phyloP scores from a whole-genome alignment of 1,140 invertebrate genomes.

The Drosophila pruinosa region DNA sequence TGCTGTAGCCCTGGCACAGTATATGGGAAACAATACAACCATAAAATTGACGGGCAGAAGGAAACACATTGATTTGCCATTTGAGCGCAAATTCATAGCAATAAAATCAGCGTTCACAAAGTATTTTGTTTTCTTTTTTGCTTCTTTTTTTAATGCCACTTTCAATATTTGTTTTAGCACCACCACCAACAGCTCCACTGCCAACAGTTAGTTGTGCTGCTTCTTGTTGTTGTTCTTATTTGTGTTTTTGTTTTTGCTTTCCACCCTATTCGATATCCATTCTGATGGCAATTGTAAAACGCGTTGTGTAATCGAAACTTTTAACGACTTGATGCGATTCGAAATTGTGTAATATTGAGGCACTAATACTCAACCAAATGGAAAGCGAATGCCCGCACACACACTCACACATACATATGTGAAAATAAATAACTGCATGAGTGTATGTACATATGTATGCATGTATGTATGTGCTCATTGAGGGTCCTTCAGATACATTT shows the following conservation, averaged over 20 bases:
- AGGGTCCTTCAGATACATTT: slow-evolving; percentile 74
- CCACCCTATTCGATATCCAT: slow-evolving; percentile 20
- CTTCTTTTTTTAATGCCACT: slow-evolving; percentile 73
- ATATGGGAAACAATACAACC: slow-evolving; percentile 47
- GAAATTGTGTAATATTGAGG: slow-evolving; percentile 77
- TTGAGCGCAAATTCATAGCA: slow-evolving; percentile 77
- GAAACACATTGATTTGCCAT: slow-evolving; percentile 80
- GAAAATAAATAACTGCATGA: slow-evolving; percentile 42
- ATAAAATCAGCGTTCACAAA: slow-evolving; percentile 74
- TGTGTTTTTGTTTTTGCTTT: neutral
- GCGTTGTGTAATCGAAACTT: slow-evolving; percentile 80
- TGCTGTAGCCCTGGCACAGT: slow-evolving; percentile 3
- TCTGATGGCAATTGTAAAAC: slow-evolving; percentile 68
- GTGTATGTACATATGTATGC: slow-evolving; percentile 34
- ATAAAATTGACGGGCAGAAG: slow-evolving; percentile 72
- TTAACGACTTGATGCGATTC: slow-evolving; percentile 80
- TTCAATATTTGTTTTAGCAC: slow-evolving; percentile 78
- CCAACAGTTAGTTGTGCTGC: slow-evolving; percentile 35
- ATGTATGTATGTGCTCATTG: slow-evolving; percentile 23
- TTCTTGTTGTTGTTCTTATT: slow-evolving; percentile 31
- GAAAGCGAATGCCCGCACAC: slow-evolving; percentile 28
- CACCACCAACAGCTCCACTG: neutral
- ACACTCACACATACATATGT: slow-evolving; percentile 8
- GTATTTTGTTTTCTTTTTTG: slow-evolving; percentile 12
- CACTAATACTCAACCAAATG: slow-evolving; percentile 69